phyloP scores from a whole-genome alignment of 2,113 vertebrate species.

The Rallus limicola region DNA sequence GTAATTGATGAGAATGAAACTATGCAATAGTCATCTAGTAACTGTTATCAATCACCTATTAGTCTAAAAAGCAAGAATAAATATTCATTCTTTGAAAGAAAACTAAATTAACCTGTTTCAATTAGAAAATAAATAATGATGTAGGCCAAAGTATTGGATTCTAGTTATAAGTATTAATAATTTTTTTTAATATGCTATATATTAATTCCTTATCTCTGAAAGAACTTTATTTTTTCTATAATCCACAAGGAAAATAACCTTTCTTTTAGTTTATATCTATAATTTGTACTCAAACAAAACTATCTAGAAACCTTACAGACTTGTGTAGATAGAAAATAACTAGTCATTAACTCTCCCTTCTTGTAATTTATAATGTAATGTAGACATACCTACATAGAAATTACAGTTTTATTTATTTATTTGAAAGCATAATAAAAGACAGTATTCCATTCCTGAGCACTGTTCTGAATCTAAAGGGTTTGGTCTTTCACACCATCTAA shows the following conservation, averaged over 20 bases:
- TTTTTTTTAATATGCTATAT: neutral
- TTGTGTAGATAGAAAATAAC: conserved; percentile 24
- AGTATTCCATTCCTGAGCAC: neutral
- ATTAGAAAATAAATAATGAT: conserved; percentile 51
- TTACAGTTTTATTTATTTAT: conserved; percentile 32
- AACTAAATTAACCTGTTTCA: neutral
- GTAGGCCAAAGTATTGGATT: neutral
- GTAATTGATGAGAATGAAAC: neutral
- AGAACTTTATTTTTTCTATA: neutral
- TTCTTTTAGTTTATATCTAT: neutral
- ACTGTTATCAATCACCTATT: neutral
- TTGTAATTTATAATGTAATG: neutral
- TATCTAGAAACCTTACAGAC: neutral
- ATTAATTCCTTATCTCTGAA: neutral
- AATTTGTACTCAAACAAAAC: conserved; percentile 20
- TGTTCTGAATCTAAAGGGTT: conserved; percentile 26
- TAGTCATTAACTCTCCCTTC: conserved; percentile 1
- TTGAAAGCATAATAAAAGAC: conserved; percentile 33
- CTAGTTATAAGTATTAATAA: neutral
- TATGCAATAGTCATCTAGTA: neutral
- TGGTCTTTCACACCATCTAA: neutral
- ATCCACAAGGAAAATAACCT: conserved; percentile 1
- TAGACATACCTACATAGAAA: conserved; percentile 46
- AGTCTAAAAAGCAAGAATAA: neutral
- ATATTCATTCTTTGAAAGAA: conserved; percentile 16